Evolutionary conservation across 2,888 invertebrate genomes (phyloP), one percentile per base, ranked within the genome.

Genomic region (Mesorhabditis belari): DNA sequence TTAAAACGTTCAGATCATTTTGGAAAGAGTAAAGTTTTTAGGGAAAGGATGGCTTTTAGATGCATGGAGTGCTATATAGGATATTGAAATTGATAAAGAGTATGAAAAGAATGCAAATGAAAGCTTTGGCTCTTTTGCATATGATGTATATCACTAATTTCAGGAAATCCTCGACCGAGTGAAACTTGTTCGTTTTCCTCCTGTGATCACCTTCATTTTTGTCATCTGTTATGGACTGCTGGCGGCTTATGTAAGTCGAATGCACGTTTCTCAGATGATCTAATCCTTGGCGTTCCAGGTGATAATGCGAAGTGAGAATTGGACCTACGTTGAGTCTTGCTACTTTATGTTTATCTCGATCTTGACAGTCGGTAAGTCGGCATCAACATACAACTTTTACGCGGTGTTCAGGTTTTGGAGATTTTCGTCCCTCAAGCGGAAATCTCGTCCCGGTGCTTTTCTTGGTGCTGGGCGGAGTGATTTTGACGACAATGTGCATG

Each of bases 401-500:
- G 12, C n/a, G n/a, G n/a, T n/a, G 63, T 72, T 17, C 24, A 77
- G 78, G 79, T 12, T 79, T 79, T 58, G 79, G 79, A 17, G 79
- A 79, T 57, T 77, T 73, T 52, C 73, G 77, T 2, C 79, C 79
- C 3, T 69, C 69, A 0, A 67, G 73, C 0, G 64, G 73, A 25
- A 79, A 79, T 52, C 64, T 67, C 57, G 44, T 71, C 3, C 61
- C 61, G 26, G 63, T 68, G 6, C 60, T 75, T 9, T 4, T 75
- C 12, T 28, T 77, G 4, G 60, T 76, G 56, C 25, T 70, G 57
- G 77, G 76, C 5, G 80, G 80, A 5, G 75, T 80, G 3, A 75
- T 77, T 53, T 66, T 80, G 5, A 75, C 80, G 0, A 80, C 80
- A 2, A 79, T 77, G 78, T 79, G 77, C 49, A 75, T 77, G 77